Evolutionary conservation across 2,113 vertebrate genomes (phyloP).

Genomic region (Mirza zaza): DNA sequence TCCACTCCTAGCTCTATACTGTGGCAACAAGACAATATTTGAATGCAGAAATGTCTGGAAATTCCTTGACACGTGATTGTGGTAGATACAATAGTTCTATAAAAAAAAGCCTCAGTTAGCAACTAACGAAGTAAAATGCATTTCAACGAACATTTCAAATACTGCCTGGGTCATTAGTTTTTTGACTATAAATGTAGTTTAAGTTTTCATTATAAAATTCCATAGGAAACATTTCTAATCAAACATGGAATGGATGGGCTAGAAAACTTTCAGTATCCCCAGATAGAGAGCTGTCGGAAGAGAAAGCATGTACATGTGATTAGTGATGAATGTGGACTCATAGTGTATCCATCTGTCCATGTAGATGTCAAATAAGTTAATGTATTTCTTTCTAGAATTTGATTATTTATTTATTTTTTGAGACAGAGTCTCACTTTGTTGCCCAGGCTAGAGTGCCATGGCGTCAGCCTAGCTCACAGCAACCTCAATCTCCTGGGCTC

Average conservation of each 20-base stretch:
- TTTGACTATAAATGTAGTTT: background rate
- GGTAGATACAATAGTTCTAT: background rate
- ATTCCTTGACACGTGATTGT: constrained; percentile 8
- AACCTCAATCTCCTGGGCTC: no score
- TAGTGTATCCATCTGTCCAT: background rate
- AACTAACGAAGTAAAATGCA: constrained; percentile 29
- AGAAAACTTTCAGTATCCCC: background rate
- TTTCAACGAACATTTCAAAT: constrained; percentile 42
- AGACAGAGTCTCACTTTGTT: no score
- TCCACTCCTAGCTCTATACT: background rate
- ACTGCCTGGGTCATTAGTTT: constrained; percentile 17
- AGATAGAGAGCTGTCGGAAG: background rate
- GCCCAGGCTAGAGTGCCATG: no score
- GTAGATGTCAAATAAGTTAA: background rate
- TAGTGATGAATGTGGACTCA: background rate
- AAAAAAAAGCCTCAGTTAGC: background rate
- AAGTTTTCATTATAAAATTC: constrained; percentile 34
- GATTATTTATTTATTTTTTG: background rate
- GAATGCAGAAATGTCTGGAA: constrained; percentile 16
- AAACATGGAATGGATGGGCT: background rate
- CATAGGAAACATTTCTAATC: background rate
- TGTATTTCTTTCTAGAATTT: constrained; percentile 24
- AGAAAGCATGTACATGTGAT: background rate
- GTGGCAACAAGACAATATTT: background rate
- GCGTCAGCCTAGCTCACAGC: no score